A percentile compares a stretch with the other conserved stretches of the same genome.
Evolutionary conservation across 2,113 vertebrate genomes (phyloP).

Genomic region (Sialia sialis): DNA sequence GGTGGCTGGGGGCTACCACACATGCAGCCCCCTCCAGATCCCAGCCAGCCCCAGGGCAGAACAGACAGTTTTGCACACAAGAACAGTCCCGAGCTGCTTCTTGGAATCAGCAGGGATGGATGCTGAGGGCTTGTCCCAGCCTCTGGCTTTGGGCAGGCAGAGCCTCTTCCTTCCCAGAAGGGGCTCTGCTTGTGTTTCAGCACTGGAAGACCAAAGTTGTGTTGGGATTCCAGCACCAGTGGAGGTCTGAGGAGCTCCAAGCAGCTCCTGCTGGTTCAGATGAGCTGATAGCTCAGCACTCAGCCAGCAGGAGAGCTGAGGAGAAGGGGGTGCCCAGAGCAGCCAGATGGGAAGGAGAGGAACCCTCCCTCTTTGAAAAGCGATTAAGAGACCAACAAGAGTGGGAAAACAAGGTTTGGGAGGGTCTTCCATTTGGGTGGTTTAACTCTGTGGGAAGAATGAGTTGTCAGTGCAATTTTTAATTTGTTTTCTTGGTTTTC

Average conservation of each 20-base stretch:
- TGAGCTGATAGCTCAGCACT: not conserved
- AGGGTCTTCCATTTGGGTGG: not conserved
- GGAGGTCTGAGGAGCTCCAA: not conserved
- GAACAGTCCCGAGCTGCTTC: not conserved
- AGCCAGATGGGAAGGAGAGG: not conserved
- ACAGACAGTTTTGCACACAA: not conserved
- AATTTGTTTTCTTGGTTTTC: not conserved
- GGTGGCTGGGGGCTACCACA: not conserved
- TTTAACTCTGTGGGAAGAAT: not conserved
- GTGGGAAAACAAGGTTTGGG: not conserved
- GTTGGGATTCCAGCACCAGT: not conserved
- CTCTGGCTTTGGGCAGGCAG: not conserved
- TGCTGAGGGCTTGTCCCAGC: not conserved
- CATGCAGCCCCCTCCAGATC: not conserved
- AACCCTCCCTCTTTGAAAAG: not conserved
- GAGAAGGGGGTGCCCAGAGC: not conserved
- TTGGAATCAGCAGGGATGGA: not conserved
- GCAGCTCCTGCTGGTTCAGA: not conserved
- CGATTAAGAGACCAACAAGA: not conserved
- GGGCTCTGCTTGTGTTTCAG: not conserved
- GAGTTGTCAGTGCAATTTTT: not conserved
- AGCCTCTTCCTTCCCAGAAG: not conserved
- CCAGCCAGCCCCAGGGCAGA: not conserved
- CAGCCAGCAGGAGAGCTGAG: not conserved
- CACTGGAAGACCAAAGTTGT: not conserved